Conservation (phyloP, 2,113 vertebrate species). For the Gopherus evgoodei region DNA sequence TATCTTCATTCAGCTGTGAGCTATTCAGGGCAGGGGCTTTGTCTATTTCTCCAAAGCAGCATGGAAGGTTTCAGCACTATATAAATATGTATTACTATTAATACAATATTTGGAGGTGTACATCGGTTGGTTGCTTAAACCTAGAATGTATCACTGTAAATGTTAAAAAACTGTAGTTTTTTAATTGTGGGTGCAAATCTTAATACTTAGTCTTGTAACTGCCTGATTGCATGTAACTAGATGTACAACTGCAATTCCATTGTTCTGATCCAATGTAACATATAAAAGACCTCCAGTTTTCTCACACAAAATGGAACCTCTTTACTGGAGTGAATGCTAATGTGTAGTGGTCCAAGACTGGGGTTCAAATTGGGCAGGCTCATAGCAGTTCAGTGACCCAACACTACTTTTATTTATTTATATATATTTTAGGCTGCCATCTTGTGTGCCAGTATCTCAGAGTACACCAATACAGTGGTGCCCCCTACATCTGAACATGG, state of each 20-base stretch:
- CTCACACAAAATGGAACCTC: background rate
- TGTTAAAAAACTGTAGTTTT: background rate
- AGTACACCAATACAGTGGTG: background rate
- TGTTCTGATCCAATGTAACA: background rate
- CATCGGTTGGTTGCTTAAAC: no score
- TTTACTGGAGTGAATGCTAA: rapidly evolving
- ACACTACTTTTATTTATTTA: background rate
- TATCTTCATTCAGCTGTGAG: background rate
- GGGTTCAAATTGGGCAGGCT: background rate
- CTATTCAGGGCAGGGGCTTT: background rate
- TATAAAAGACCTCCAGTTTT: background rate
- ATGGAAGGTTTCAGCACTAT: no score
- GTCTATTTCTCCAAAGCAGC: no score
- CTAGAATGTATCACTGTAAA: no score
- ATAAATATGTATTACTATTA: no score
- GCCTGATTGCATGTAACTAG: background rate
- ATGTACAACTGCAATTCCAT: background rate
- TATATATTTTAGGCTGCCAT: background rate
- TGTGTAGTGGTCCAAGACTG: background rate
- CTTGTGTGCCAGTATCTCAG: rapidly evolving
- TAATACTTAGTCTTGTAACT: background rate
- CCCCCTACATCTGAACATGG: background rate
- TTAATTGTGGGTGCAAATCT: background rate
- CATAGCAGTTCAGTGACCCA: background rate
- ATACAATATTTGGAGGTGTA: no score